Percentiles rank a stretch among this genome's conserved stretches.
These are phyloP conservation scores for Pterobdella sp. DNA, from an alignment of 2,888 invertebrate genomes.

Conservation along the genomic window DNA sequence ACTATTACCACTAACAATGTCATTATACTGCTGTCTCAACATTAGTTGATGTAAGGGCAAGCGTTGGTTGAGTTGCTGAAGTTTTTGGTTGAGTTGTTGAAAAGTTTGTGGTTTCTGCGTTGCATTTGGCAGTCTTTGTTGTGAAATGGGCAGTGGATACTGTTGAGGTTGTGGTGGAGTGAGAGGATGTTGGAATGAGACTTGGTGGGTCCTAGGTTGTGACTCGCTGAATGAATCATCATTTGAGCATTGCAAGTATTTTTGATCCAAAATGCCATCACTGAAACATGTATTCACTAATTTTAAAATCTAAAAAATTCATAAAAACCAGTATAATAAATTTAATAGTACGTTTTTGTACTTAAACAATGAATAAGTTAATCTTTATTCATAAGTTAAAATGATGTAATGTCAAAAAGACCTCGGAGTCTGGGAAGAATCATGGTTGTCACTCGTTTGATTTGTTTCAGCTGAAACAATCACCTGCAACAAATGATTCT, in stretches of 20 bases:
- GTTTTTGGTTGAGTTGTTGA: slow-evolving; percentile 11
- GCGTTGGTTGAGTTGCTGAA: slow-evolving; percentile 3
- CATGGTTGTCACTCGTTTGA: no score
- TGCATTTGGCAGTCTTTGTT: no score
- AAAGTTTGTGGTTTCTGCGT: neutral
- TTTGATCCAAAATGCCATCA: slow-evolving; percentile 16
- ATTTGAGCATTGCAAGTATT: neutral
- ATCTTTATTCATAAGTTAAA: no score
- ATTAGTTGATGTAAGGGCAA: neutral
- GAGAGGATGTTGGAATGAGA: slow-evolving; percentile 9
- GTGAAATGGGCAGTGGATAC: no score
- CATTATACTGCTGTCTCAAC: slow-evolving; percentile 3
- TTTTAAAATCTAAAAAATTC: no score
- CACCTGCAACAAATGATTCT: no score
- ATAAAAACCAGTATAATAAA: neutral
- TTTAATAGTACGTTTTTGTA: neutral
- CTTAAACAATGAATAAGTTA: neutral
- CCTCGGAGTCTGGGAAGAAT: no score
- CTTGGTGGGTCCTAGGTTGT: neutral
- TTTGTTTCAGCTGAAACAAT: no score
- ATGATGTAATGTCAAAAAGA: no score
- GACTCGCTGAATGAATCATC: neutral
- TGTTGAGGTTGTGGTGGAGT: slow-evolving; percentile 8
- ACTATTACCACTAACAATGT: slow-evolving; percentile 2
- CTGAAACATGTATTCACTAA: no score